A percentile compares a stretch with the other conserved stretches of the same genome.
phyloP scores from a whole-genome alignment of 1,140 invertebrate species.

The Drosophila seguyi region DNA sequence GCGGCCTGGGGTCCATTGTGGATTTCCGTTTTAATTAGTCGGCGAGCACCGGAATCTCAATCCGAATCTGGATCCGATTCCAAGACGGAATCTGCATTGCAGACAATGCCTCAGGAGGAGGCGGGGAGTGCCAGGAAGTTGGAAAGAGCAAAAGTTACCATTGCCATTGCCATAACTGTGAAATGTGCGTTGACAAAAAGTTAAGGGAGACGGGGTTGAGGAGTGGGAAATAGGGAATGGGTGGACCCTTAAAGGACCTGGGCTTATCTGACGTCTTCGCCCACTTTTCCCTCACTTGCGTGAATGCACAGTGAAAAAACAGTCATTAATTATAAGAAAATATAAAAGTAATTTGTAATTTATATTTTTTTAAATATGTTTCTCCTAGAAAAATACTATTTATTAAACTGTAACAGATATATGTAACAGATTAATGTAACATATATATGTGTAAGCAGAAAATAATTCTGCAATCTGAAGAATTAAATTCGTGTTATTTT shows the following conservation, averaged over 20 bases:
- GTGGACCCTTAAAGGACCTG: constrained; percentile 35
- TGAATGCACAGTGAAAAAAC: not conserved
- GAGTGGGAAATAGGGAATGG: not conserved
- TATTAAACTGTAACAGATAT: too few species aligned
- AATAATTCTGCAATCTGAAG: too few species aligned
- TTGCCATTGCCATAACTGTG: constrained; percentile 76
- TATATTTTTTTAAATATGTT: too few species aligned
- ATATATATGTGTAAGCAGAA: too few species aligned
- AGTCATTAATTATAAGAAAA: too few species aligned
- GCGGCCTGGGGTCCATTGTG: constrained; percentile 63
- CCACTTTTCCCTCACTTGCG: constrained; percentile 41
- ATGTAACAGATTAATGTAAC: too few species aligned
- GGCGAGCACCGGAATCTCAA: constrained; percentile 66
- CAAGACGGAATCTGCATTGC: constrained; percentile 58
- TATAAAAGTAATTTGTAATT: too few species aligned
- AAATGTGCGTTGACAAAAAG: constrained; percentile 81
- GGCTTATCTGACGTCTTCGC: constrained; percentile 65
- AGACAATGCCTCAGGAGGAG: constrained; percentile 44
- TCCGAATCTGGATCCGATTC: constrained; percentile 69
- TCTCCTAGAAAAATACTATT: too few species aligned
- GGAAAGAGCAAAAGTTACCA: constrained; percentile 72
- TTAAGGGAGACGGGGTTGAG: constrained; percentile 21
- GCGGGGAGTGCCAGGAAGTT: constrained; percentile 10
- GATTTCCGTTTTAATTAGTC: constrained; percentile 84
- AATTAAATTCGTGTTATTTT: too few species aligned